Base-by-base conservation (phyloP, 2,113 vertebrate genomes). In the Sinocyclocheilus grahami region DNA sequence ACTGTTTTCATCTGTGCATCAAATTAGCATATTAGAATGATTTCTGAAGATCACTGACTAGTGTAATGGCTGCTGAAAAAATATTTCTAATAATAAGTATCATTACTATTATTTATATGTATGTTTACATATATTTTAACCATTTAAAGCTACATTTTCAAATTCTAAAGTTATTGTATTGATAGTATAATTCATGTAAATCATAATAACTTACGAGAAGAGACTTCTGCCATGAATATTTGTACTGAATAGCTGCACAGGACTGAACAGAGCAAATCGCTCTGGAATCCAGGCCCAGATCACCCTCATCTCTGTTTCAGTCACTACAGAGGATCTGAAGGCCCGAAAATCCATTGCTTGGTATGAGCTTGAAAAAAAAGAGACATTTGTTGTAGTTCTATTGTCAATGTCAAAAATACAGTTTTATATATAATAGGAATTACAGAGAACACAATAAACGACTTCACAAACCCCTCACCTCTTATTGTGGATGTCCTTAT, bases 261-360 rank as follows among this genome's bases (percentile, higher is more conserved):
- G 97, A 22, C 94, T 93, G 89, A 95, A 96, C 60, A 97, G 95
- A 60, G 97, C 95, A 86, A 96, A 96, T 30, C 97, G 95, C 84
- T 97, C 96, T 0, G 97, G 97, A 80, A 97, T 97, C 97, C 96
- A 97, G 87, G 96, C 96, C 96, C 97, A 97, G 80, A 97, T 9
- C 0, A 96, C 90, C 85, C 95, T 94, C 96, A 97, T 97, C 93
- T 96, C 96, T 14, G 94, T 96, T 22, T 89, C 92, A 0, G 93
- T 96, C 48, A 97, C 95, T 2, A 93, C 93, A 83, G 85, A 92
- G 82, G 96, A 97, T 89, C 80, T 92, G 88, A 97, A 95, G 86
- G 82, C 93, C 81, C 85, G 90, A 13, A 96, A 93, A 89, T 97
- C 95, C 90, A 97, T 94, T 0, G 93, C 92, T 87, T 95, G 94